These are phyloP conservation scores for Cirrhinus molitorella DNA, from an alignment of 2,797 vertebrate species.

Conservation along the genomic window DNA sequence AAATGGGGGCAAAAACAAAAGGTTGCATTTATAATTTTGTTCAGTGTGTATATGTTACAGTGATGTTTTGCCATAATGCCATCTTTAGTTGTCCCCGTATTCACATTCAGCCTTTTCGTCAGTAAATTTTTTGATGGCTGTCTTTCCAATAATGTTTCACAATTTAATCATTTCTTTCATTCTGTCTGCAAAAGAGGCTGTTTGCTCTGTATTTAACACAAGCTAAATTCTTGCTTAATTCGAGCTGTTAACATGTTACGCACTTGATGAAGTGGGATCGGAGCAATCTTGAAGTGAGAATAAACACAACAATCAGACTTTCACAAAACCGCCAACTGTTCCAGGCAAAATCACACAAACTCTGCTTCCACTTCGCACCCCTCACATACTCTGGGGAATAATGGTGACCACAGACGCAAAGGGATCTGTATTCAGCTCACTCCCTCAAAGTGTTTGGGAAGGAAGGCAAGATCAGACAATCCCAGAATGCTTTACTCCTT, in stretches of 20 bases:
- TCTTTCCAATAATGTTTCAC: not conserved
- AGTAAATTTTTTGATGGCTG: not conserved
- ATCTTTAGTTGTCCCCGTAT: not conserved
- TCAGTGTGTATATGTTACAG: not conserved
- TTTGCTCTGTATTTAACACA: not conserved
- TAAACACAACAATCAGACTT: not conserved
- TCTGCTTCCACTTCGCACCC: not conserved
- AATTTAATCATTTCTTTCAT: not conserved
- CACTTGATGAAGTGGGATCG: not conserved
- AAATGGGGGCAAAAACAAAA: too few species aligned
- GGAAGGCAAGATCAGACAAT: slow-evolving; percentile 30
- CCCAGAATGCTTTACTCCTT: slow-evolving; percentile 17
- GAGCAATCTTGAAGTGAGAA: not conserved
- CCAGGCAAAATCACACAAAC: slow-evolving; percentile 6
- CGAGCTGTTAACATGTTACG: not conserved
- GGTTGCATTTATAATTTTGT: too few species aligned
- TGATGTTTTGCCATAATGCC: too few species aligned
- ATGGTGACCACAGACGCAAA: slow-evolving; percentile 4
- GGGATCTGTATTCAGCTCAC: slow-evolving; percentile 34
- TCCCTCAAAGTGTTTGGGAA: slow-evolving; percentile 15
- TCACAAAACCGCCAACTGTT: not conserved
- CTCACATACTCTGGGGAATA: slow-evolving; percentile 2
- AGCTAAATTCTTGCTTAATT: not conserved
- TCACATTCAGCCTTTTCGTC: not conserved
- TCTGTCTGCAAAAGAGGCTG: not conserved